These are phyloP conservation scores for Desmodus rotundus DNA, from an alignment of 2,113 vertebrate genomes.

Conservation along the genomic window DNA sequence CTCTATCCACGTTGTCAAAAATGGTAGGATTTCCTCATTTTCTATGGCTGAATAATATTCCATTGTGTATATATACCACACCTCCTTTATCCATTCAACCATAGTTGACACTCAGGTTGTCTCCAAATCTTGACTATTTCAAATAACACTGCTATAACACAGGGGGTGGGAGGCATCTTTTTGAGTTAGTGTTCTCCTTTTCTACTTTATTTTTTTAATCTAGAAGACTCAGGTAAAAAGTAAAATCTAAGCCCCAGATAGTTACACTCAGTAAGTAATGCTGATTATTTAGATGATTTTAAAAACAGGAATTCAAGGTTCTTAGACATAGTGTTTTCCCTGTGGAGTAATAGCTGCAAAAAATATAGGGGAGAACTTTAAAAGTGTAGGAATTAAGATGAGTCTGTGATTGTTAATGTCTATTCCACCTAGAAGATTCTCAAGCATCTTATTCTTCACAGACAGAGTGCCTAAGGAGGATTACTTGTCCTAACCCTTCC, in stretches of 20 bases:
- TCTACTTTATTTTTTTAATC: background rate
- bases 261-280: background rate
- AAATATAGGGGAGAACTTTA: background rate
- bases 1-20: background rate
- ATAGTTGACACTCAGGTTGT: background rate
- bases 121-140: background rate
- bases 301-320: background rate
- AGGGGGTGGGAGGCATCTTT: background rate
- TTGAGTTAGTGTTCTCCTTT: background rate
- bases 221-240: background rate
- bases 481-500: background rate
- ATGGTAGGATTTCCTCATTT: background rate
- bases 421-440: background rate
- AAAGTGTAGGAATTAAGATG: background rate
- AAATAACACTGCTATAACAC: background rate
- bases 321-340: background rate
- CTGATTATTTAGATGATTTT: background rate
- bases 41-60: background rate
- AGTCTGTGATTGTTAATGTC: background rate
- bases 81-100: background rate
- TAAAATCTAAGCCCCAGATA: background rate
- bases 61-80: background rate
- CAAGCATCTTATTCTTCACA: background rate
- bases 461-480: background rate
- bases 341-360: background rate